A percentile compares a stretch with the other conserved stretches of the same genome.
Evolutionary conservation across 30 jellyfish, hydroid and myxozoan species (phyloP).

Genomic region (Clytia hemisphaerica): DNA sequence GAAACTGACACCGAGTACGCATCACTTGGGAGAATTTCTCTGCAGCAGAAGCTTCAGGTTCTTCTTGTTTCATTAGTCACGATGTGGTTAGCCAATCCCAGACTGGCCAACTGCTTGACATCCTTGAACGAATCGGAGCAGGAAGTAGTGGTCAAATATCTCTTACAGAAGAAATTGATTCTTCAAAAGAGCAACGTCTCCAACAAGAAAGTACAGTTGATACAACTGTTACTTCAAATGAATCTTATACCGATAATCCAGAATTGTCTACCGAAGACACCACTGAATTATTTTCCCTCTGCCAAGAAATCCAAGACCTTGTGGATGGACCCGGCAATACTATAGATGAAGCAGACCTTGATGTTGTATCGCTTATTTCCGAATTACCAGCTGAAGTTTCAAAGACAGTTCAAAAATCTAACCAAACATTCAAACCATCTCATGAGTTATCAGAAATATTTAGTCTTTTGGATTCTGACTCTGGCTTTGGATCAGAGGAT

Average conservation of each 20-base stretch:
- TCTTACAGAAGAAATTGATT: slow-evolving; percentile 63
- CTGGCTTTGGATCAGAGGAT: too few relatives aligned
- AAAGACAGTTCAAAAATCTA: too few relatives aligned
- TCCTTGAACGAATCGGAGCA: slow-evolving; percentile 19
- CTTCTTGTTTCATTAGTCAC: slow-evolving; percentile 90
- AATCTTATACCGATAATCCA: slow-evolving; percentile 49
- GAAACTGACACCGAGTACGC: slow-evolving; percentile 86
- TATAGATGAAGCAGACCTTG: too few relatives aligned
- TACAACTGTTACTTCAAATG: slow-evolving; percentile 69
- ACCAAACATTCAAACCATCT: too few relatives aligned
- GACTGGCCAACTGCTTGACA: slow-evolving; percentile 18
- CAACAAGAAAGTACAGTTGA: slow-evolving; percentile 28
- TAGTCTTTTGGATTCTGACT: too few relatives aligned
- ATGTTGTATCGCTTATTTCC: too few relatives aligned
- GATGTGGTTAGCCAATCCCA: slow-evolving; percentile 81
- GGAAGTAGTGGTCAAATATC: slow-evolving; percentile 3
- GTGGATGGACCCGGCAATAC: slow-evolving; percentile 46
- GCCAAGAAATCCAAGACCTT: slow-evolving; percentile 85
- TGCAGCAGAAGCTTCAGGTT: slow-evolving; percentile 86
- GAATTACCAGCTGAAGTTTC: too few relatives aligned
- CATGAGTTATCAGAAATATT: too few relatives aligned
- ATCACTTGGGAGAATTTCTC: slow-evolving; percentile 84
- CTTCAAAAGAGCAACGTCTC: slow-evolving; percentile 62
- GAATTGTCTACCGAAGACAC: slow-evolving; percentile 55
- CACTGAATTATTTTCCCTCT: slow-evolving; percentile 63